Base-by-base conservation (phyloP, 2,888 invertebrate genomes). In the Serrognathus titanus region DNA sequence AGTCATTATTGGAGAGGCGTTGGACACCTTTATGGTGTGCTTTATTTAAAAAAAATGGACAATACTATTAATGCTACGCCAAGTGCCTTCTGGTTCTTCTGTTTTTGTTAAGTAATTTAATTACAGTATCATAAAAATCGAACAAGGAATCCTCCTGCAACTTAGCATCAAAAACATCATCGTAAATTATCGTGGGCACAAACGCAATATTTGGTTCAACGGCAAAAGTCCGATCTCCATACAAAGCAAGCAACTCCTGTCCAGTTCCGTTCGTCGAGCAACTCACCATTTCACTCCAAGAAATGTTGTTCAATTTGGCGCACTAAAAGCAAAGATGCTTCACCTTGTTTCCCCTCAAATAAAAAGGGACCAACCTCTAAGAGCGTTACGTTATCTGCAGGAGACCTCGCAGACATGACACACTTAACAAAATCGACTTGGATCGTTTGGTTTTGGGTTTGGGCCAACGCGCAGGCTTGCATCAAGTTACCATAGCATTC, bases 401-500 rank as follows among this genome's bases (percentile, higher is more conserved):
- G 58, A 51, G 47, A 37, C 7, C n/a, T 20, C 9, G 50, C 35
- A 2, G 54, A 45, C 58, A 58, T 58, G 3, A 58, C 51, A 35
- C 58, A 58, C 13, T 50, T 51, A 6, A 58, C 47, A 20, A 58
- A 58, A 36, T 37, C 36, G 4, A 58, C 53, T 51, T 53, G 50
- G 7, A 35, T 13, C 11, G 9, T 12, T 51, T 58, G 58, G 2
- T 51, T 37, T 2, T 35, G 11, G 10, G 77, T 71, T 52, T 74
- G 66, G 10, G 71, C 35, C 54, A 82, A 67, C 1, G 76, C 81
- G 59, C 83, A 83, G 1, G 81, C 77, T 62, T 83, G 82, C 3
- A 79, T 74, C 64, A 76, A 77, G 67, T 83, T 84, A 8, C 81
- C 82, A 3, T 68, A 66, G 64, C 83, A 83, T 68, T 84, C 83